Evolutionary conservation across 2,797 vertebrate species (phyloP), one percentile per base, ranked within the genome.

Genomic region (Thaleichthys pacificus): DNA sequence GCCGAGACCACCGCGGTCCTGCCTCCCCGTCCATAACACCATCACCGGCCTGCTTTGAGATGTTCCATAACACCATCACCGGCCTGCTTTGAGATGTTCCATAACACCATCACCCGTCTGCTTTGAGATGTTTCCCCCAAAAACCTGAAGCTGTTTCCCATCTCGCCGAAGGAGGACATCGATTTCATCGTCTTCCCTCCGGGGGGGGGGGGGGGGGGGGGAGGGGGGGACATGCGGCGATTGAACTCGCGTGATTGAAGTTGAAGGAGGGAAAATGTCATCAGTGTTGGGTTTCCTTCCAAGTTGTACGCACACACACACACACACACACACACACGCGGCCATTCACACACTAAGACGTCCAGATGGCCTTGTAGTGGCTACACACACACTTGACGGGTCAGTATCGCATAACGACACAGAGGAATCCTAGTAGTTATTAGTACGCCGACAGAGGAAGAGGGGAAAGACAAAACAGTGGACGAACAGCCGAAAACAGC

Each of bases 381-480:
- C 68, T 76, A 57, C 57, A 28, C 26, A 64, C 42, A 74, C 42
- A 71, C 80, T 67, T 69, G 15, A 35, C 15, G 71, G 57, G 63
- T 26, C 26, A 35, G 54, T 60, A 76, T 76, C 61, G 19, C 64
- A 69, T 72, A 69, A 76, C 68, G 30, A 47, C 63, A 47, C 11
- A 51, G 58, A 78, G 47, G 14, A 62, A 77, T 77, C 68, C 69
- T 17, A 66, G 57, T n/a, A 12, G 80, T 64, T 60, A 64, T 74
- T 80, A 80, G 80, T 66, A 58, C 80, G 68, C 24, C 4, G 71
- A 81, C 38, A 63, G 79, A 78, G 69, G 77, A 75, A 61, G 12
- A 72, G 71, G 72, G 69, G 30, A 83, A 74, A 91, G 84, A 84
- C 86, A 87, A 83, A 90, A 91, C 86, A 87, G 22, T 56, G 69